A percentile compares a stretch with the other conserved stretches of the same genome.
phyloP scores from a whole-genome alignment of 2,888 invertebrate species.

The Philonicus albiceps region DNA sequence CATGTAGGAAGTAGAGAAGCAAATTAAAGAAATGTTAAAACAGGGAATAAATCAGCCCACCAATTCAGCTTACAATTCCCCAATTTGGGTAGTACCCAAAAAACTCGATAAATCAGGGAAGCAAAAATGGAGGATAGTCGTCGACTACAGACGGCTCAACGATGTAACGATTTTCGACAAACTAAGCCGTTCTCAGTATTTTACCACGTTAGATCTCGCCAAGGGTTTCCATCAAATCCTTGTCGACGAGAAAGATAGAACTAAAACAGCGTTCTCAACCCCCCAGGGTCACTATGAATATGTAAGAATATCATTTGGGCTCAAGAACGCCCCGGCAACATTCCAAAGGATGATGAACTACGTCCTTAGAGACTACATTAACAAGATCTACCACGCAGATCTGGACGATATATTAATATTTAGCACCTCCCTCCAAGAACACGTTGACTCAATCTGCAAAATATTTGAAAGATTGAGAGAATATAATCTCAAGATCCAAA shows the following conservation, averaged over 20 bases:
- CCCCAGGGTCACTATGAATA: slow-evolving; percentile 43
- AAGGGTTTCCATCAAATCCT: slow-evolving; percentile 46
- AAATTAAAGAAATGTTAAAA: no score
- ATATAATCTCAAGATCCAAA: background rate
- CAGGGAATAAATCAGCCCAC: slow-evolving; percentile 40
- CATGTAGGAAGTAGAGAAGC: background rate
- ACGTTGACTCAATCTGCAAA: no score
- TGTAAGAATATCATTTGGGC: slow-evolving; percentile 30
- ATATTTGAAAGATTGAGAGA: no score
- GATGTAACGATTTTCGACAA: slow-evolving; percentile 40
- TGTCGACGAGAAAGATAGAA: slow-evolving; percentile 38
- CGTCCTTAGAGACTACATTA: slow-evolving; percentile 49
- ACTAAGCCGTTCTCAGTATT: slow-evolving; percentile 44
- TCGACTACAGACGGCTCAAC: slow-evolving; percentile 33
- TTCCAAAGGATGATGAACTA: slow-evolving; percentile 51
- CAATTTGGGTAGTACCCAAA: slow-evolving; percentile 44
- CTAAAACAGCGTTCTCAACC: slow-evolving; percentile 38
- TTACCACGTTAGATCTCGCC: no score
- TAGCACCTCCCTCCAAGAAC: background rate
- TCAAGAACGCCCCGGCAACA: slow-evolving; percentile 41
- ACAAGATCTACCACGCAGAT: slow-evolving; percentile 52
- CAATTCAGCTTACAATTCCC: slow-evolving; percentile 42
- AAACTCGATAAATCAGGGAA: slow-evolving; percentile 32
- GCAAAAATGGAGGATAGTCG: slow-evolving; percentile 44
- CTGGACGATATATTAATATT: slow-evolving; percentile 54